A percentile compares a stretch with the other conserved stretches of the same genome.
Conservation (phyloP, 2,113 vertebrate genomes). For the Grammomys surdaster region DNA sequence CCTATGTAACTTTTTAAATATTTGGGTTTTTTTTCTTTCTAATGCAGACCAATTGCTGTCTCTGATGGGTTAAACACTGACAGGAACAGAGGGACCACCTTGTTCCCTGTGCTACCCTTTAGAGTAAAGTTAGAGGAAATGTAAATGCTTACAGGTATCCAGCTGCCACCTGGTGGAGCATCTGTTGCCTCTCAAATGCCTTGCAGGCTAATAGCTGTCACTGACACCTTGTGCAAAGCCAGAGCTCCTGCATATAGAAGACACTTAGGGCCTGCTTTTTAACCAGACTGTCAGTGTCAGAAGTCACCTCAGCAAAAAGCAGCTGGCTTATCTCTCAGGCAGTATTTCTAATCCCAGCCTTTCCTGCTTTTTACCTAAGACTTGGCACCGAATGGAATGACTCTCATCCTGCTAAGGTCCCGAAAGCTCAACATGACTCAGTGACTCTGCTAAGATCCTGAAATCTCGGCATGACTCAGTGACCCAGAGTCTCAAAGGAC, state of each 20-base stretch:
- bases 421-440: not conserved
- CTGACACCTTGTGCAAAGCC: not conserved
- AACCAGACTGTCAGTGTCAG: not conserved
- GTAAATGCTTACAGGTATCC: not conserved
- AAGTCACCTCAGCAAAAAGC: not conserved
- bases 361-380: slow-evolving; percentile 10
- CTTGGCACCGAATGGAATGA: accelerated
- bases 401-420: not conserved
- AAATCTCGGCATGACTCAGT: not conserved
- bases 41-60: not conserved
- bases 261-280: not conserved
- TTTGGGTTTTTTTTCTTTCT: not conserved
- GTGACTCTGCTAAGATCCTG: not conserved
- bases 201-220: not conserved
- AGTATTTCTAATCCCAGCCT: not conserved
- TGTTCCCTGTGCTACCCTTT: too few relatives aligned
- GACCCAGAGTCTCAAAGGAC: not conserved
- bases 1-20: not conserved
- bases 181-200: not conserved
- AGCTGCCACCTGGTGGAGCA: not conserved
- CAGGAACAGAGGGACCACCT: not conserved
- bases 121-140: not conserved
- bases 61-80: not conserved
- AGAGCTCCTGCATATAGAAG: not conserved
- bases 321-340: not conserved